These are phyloP conservation scores for Melospiza georgiana DNA, from an alignment of 2,113 vertebrate species.

Conservation along the genomic window DNA sequence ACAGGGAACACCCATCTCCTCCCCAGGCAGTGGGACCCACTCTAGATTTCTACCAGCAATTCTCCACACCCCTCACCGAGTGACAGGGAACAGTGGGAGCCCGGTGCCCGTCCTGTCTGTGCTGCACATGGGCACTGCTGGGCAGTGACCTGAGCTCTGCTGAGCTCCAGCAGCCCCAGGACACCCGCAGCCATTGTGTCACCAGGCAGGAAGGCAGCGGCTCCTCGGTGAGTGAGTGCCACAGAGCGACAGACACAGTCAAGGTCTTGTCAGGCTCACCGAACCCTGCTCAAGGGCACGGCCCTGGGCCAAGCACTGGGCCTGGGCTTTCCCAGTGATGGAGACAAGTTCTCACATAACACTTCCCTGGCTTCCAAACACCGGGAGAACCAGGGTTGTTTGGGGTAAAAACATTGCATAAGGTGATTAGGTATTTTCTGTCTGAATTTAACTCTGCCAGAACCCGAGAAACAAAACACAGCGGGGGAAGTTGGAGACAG, in stretches of 20 bases:
- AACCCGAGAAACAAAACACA: background rate
- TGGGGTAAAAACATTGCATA: background rate
- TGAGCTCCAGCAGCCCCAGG: background rate
- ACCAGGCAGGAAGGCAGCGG: background rate
- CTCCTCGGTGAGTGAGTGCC: background rate
- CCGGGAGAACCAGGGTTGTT: background rate
- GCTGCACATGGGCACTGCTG: background rate
- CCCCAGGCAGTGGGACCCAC: background rate
- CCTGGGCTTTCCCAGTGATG: background rate
- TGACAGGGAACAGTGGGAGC: background rate
- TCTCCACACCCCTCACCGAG: rapidly evolving
- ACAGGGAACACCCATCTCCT: background rate
- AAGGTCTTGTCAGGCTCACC: background rate
- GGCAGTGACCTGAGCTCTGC: background rate
- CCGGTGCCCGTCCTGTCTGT: background rate
- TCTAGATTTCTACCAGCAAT: background rate
- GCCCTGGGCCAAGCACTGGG: background rate
- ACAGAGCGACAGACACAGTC: background rate
- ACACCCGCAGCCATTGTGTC: rapidly evolving
- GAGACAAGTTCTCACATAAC: background rate
- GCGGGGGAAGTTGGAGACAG: background rate
- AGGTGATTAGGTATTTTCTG: background rate
- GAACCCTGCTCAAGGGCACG: background rate
- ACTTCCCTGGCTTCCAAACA: background rate
- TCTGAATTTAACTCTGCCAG: background rate